These are phyloP conservation scores for Dolomedes plantarius DNA, from an alignment of 2,888 invertebrate species.

Conservation along the genomic window DNA sequence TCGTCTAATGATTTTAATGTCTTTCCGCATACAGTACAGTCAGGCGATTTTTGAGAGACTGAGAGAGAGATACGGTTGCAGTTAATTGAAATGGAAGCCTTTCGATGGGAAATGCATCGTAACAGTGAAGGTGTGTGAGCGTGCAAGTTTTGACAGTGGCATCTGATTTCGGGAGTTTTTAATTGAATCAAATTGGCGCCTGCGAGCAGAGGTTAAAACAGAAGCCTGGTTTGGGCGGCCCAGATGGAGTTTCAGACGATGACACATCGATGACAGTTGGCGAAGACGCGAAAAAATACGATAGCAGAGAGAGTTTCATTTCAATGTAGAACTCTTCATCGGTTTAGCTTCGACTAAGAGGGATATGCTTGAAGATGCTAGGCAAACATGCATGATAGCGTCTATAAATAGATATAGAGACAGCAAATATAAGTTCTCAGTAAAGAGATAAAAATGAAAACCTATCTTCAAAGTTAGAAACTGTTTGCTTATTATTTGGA, in stretches of 20 bases:
- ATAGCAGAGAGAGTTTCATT: no score
- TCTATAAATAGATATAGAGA: no score
- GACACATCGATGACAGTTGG: background rate
- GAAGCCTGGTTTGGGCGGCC: background rate
- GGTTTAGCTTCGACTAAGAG: no score
- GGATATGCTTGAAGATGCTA: no score
- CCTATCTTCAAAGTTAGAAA: no score
- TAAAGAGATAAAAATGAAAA: no score
- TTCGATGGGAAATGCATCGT: background rate
- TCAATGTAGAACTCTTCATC: no score
- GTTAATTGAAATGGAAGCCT: constrained; percentile 13
- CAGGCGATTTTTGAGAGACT: background rate
- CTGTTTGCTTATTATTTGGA: no score
- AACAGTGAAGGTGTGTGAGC: background rate
- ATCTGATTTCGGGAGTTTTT: background rate
- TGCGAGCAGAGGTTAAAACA: background rate
- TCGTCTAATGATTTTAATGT: constrained; percentile 5
- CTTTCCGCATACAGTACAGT: background rate
- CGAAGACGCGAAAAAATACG: no score
- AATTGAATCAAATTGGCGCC: constrained; percentile 3
- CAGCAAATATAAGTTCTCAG: no score
- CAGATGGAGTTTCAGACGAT: background rate
- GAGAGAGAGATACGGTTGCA: background rate
- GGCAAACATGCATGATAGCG: no score
- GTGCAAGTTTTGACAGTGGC: background rate